Conservation (phyloP, 2,113 vertebrate genomes). For the Gorsachius goisagi region DNA sequence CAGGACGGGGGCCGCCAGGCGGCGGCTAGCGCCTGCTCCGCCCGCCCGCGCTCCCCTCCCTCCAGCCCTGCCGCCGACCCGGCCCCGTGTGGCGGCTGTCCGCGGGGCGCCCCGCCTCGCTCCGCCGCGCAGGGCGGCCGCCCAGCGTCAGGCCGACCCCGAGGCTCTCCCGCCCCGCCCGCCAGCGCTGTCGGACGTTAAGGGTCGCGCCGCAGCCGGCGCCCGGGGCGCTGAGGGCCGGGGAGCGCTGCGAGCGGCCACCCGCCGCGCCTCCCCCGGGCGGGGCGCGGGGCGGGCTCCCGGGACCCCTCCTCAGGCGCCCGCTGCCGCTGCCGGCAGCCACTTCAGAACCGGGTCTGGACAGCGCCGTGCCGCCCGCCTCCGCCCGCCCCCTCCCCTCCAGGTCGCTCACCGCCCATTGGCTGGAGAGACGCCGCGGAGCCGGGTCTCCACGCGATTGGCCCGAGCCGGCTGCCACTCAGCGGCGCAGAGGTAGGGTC, state of each 20-base stretch:
- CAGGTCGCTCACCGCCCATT: background rate
- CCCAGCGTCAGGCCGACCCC: background rate
- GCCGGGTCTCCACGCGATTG: background rate
- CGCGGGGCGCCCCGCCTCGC: too few relatives aligned
- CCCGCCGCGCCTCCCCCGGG: background rate
- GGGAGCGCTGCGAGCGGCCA: background rate
- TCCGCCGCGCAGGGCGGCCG: too few relatives aligned
- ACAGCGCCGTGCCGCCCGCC: slow-evolving; percentile 3
- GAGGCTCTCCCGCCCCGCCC: too few relatives aligned
- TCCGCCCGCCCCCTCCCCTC: background rate
- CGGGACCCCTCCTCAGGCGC: background rate
- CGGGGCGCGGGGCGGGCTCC: too few relatives aligned
- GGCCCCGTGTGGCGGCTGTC: background rate
- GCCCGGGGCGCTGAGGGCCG: too few relatives aligned
- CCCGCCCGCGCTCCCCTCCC: too few relatives aligned
- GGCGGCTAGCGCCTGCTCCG: background rate
- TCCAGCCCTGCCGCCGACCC: background rate
- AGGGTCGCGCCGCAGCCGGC: too few relatives aligned
- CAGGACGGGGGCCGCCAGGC: background rate
- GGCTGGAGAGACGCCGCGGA: background rate
- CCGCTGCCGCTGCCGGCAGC: background rate
- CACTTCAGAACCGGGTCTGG: slow-evolving; percentile 34
- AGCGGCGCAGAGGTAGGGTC: background rate
- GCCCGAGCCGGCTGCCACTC: background rate
- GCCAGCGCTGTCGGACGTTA: background rate